These are phyloP conservation scores for Akabosia matsudoensis DNA, from an alignment of 1,140 invertebrate species.

Conservation along the genomic window DNA sequence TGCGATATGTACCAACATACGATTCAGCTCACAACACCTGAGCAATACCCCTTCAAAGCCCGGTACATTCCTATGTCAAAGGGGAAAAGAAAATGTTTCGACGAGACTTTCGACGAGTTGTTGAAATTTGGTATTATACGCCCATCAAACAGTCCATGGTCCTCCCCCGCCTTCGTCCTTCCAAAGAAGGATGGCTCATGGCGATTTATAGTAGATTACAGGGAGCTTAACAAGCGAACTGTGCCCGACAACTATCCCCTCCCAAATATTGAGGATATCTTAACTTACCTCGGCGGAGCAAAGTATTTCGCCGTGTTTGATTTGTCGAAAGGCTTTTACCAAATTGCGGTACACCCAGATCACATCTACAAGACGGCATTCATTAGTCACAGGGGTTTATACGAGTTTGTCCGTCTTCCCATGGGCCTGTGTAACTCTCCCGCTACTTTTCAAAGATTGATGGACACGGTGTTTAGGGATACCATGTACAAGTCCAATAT, in stretches of 20 bases:
- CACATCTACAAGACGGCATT: conserved; percentile 52
- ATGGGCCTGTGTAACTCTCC: conserved; percentile 48
- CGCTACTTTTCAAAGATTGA: conserved; percentile 48
- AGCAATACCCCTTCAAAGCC: background rate
- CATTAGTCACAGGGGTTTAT: conserved; percentile 45
- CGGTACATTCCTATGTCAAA: background rate
- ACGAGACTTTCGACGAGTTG: conserved; percentile 33
- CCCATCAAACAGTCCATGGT: conserved; percentile 52
- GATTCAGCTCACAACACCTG: background rate
- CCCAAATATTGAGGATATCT: conserved; percentile 35
- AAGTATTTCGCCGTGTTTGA: conserved; percentile 52
- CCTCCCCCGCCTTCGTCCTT: conserved; percentile 53
- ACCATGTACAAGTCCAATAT: conserved; percentile 28
- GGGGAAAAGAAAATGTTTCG: too few species aligned
- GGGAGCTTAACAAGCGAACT: conserved; percentile 21
- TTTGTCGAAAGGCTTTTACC: conserved; percentile 52
- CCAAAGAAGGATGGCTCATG: conserved; percentile 51
- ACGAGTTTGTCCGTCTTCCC: conserved; percentile 46
- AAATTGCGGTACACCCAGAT: conserved; percentile 50
- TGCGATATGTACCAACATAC: background rate
- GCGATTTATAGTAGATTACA: conserved; percentile 54
- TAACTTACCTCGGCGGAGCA: conserved; percentile 28
- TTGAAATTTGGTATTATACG: conserved; percentile 37
- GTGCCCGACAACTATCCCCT: conserved; percentile 51
- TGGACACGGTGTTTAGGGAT: too few species aligned